These are phyloP conservation scores for Anguilla rostrata DNA, from an alignment of 2,113 vertebrate species.

Conservation along the genomic window DNA sequence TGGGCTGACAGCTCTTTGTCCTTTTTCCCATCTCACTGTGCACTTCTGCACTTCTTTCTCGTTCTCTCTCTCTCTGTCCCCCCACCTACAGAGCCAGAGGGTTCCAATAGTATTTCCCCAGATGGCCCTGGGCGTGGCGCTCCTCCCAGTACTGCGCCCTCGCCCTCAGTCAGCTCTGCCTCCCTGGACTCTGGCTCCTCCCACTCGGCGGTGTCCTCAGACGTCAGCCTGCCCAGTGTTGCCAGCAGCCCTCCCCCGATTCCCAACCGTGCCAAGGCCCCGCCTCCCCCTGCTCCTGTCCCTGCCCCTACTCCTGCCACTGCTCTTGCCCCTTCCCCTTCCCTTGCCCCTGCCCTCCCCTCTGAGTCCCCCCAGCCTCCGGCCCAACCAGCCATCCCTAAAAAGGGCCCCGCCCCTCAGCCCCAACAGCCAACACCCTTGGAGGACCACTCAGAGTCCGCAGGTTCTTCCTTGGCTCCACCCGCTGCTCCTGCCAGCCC, in stretches of 20 bases:
- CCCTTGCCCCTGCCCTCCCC: not conserved
- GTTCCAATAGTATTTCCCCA: conserved; percentile 61
- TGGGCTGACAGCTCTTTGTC: no score
- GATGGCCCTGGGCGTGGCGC: conserved; percentile 67
- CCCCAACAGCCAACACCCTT: not conserved
- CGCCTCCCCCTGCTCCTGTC: conserved; percentile 17
- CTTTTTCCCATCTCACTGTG: no score
- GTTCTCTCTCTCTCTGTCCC: not conserved
- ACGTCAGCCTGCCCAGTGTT: conserved; percentile 77
- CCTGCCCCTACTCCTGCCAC: no score
- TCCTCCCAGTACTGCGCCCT: conserved; percentile 63
- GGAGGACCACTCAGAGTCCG: conserved; percentile 49
- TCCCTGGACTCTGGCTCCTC: conserved; percentile 84
- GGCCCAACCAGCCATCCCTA: conserved; percentile 41
- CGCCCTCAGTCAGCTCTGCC: conserved; percentile 78
- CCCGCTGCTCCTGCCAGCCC: conserved; percentile 56
- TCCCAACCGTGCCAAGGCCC: conserved; percentile 78
- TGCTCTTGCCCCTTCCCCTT: not conserved
- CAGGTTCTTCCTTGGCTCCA: conserved; percentile 52
- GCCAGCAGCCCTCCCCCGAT: conserved; percentile 88
- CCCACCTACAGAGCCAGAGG: conserved; percentile 57
- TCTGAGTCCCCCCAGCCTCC: conserved; percentile 24
- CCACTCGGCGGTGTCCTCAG: conserved; percentile 73
- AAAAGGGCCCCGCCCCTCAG: conserved; percentile 58
- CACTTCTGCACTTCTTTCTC: not conserved